Evolutionary conservation across 2,797 vertebrate genomes (phyloP).

Genomic region (Acanthornis magna): DNA sequence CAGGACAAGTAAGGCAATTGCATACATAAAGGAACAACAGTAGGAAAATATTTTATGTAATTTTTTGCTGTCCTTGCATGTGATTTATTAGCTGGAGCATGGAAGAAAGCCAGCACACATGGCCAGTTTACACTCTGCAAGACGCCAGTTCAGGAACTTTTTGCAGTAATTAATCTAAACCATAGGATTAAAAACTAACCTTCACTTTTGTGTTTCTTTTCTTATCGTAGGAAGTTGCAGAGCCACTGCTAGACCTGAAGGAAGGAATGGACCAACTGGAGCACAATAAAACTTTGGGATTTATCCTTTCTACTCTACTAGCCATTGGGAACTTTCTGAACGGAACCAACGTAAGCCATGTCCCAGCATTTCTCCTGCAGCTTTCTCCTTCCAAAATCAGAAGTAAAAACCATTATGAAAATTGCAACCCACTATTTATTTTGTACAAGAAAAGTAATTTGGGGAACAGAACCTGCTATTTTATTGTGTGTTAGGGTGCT

Average conservation of each 20-base stretch:
- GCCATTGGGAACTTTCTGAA: conserved; percentile 98
- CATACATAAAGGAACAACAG: not conserved
- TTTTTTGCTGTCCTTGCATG: conserved; percentile 13
- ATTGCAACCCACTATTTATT: not conserved
- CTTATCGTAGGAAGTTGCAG: conserved; percentile 89
- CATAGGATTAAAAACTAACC: not conserved
- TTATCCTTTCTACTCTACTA: conserved; percentile 92
- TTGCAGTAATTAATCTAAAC: conserved; percentile 36
- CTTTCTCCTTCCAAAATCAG: not conserved
- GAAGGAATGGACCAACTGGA: conserved; percentile 98
- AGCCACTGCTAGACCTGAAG: conserved; percentile 95
- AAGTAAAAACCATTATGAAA: not conserved
- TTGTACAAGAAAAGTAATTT: not conserved
- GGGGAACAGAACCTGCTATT: not conserved
- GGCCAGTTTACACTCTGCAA: not conserved
- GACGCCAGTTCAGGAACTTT: conserved; percentile 2
- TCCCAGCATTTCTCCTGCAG: not conserved
- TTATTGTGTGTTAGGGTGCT: not conserved
- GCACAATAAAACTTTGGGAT: conserved; percentile 92
- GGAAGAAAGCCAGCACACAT: conserved; percentile 13
- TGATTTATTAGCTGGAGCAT: conserved; percentile 23
- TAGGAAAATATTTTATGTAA: conserved; percentile 16
- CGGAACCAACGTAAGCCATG: conserved; percentile 88
- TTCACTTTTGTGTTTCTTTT: conserved; percentile 29
- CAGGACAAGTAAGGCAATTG: not conserved